phyloP scores from a whole-genome alignment of 1,140 invertebrate genomes.

The Trachymyrmex septentrionalis region DNA sequence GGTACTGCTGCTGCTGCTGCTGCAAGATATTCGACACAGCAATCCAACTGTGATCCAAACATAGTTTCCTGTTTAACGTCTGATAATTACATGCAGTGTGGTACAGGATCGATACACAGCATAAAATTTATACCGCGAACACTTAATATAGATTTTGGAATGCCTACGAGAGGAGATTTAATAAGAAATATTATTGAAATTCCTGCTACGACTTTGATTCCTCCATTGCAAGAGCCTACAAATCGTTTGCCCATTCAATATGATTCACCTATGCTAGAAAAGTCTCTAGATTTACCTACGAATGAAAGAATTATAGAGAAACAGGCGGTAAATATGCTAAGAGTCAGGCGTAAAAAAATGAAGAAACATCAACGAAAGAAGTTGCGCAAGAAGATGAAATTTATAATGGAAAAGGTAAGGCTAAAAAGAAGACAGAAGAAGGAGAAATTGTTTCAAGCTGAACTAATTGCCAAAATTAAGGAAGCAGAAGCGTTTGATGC shows the following conservation, averaged over 20 bases:
- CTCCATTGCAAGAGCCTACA: conserved; percentile 56
- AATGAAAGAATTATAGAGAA: conserved; percentile 85
- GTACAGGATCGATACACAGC: background rate
- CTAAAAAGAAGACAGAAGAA: conserved; percentile 90
- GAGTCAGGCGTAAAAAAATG: conserved; percentile 94
- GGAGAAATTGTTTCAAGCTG: conserved; percentile 92
- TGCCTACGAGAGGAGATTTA: conserved; percentile 63
- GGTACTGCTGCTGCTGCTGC: conserved; percentile 6
- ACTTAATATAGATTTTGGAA: conserved; percentile 71
- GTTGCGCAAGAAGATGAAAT: conserved; percentile 92
- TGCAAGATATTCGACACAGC: conserved; percentile 34
- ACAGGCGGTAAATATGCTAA: conserved; percentile 91
- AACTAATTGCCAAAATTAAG: conserved; percentile 90
- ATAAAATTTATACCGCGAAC: conserved; percentile 74
- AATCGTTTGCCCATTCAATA: conserved; percentile 37
- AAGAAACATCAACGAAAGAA: conserved; percentile 94
- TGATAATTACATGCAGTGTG: background rate
- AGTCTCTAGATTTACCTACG: conserved; percentile 79
- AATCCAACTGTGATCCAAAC: background rate
- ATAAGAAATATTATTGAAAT: conserved; percentile 72
- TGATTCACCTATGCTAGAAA: conserved; percentile 67
- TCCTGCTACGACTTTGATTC: conserved; percentile 63
- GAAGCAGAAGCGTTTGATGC: conserved; percentile 92
- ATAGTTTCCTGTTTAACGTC: background rate
- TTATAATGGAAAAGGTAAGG: conserved; percentile 90